Evolutionary conservation across 2,888 invertebrate species (phyloP).

Genomic region (Lampropteryx suffumata): DNA sequence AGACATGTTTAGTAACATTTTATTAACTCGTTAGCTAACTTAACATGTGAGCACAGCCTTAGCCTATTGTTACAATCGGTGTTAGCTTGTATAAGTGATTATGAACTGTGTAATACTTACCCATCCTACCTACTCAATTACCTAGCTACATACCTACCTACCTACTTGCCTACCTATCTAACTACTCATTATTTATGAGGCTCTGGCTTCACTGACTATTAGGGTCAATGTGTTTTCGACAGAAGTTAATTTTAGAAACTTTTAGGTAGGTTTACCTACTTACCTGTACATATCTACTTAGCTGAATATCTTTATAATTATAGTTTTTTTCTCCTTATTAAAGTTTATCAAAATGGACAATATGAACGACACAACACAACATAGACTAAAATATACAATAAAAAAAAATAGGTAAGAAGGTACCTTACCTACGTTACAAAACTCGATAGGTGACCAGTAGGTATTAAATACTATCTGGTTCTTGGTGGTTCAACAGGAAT

Average conservation of each 20-base stretch:
- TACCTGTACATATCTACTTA: too few species aligned
- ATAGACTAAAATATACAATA: too few species aligned
- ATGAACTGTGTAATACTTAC: slow-evolving; percentile 10
- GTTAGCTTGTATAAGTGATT: slow-evolving; percentile 22
- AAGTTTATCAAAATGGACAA: too few species aligned
- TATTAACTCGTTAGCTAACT: slow-evolving; percentile 10
- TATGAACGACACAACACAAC: too few species aligned
- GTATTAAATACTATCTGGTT: too few species aligned
- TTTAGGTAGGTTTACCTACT: neutral
- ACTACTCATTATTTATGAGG: slow-evolving; percentile 20
- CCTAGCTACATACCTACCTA: neutral
- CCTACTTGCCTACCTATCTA: slow-evolving; percentile 3
- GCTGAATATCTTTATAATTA: too few species aligned
- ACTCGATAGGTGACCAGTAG: too few species aligned
- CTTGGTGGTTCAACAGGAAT: too few species aligned
- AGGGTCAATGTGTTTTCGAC: slow-evolving; percentile 29
- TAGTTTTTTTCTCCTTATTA: too few species aligned
- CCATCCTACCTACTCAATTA: slow-evolving; percentile 2
- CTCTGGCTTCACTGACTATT: slow-evolving; percentile 19
- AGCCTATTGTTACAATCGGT: slow-evolving; percentile 16
- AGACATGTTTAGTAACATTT: slow-evolving; percentile 6
- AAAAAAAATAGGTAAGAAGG: too few species aligned
- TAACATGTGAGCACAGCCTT: slow-evolving; percentile 6
- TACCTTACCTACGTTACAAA: too few species aligned
- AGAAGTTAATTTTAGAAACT: slow-evolving; percentile 3